Evolutionary conservation across 2,797 vertebrate species (phyloP).

Genomic region (Spinus olivaceus): DNA sequence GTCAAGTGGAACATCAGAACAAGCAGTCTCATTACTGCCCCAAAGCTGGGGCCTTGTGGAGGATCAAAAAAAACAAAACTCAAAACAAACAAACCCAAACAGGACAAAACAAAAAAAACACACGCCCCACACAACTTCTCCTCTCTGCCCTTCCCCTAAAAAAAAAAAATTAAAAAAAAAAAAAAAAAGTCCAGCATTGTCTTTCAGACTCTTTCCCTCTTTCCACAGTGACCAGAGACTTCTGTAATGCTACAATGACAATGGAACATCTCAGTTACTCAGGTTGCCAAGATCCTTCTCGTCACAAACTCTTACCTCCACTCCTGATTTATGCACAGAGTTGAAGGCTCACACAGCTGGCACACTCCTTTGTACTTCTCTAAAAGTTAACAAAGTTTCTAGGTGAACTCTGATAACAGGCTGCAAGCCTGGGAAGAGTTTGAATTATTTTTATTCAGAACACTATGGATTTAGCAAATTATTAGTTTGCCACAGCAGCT

Average conservation of each 20-base stretch:
- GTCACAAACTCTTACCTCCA: background rate
- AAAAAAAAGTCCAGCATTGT: background rate
- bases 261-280: background rate
- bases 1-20: background rate
- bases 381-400: background rate
- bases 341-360: background rate
- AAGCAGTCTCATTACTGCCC: background rate
- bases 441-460: background rate
- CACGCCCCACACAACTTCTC: accelerated
- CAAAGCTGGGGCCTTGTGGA: background rate
- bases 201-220: background rate
- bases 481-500: background rate
- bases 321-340: background rate
- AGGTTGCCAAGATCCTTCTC: background rate
- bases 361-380: background rate
- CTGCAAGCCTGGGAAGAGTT: background rate
- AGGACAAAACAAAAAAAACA: background rate
- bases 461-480: background rate
- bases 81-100: background rate
- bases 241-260: background rate
- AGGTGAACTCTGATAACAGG: background rate
- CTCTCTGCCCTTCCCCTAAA: accelerated
- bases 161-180: background rate
- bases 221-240: background rate
- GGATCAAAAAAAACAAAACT: background rate